Base-by-base conservation (phyloP, 1,140 invertebrate species). In the Drosophila kohkoa region DNA sequence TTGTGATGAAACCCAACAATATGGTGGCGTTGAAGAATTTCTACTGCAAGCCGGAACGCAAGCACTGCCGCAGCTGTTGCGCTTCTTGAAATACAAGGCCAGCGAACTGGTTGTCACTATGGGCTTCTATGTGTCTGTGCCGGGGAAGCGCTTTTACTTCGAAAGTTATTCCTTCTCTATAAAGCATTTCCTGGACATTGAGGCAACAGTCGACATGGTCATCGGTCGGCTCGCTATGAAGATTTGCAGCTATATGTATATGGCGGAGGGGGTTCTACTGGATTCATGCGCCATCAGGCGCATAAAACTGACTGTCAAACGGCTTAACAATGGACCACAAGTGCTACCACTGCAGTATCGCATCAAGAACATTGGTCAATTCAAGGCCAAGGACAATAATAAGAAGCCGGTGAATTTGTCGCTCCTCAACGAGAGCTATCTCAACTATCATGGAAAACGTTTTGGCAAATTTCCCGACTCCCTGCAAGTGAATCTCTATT, bases 41-140 rank as follows among this genome's bases (percentile, higher is more conserved):
- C 41, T 86, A 7, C 30, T 87, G 20, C 72, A 87, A 10, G 79
- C 82, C 0, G 82, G 82, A n/a, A 82, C 70, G 38, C 67, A 87
- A 6, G 82, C 82, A 7, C 65, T 86, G 30, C 82, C 82, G 1
- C 75, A 79, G 10, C 45, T 86, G 4, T 15, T 86, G 5, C 54
- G 76, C n/a, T 86, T 86, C 1, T 72, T 86, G 2, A 79, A 54
- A 54, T 82, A 65, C 25, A 79, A 68, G 1, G 67, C 79, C 0
- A 78, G 43, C 11, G 67, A 68, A 4, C 15, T 86, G 8, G 68
- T 77, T 20, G 62, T 73, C 1, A 69, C 64, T 5, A 54, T 86
- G 6, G 82, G 82, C 4, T 87, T 86, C 45, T 87, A 73, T 58
- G 82, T 86, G n/a, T 78, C 69, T 5, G 75, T 79, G 3, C 58